These are phyloP conservation scores for Montipora cactus DNA, from an alignment of 64 coral and sea anemone species.

Conservation along the genomic window DNA sequence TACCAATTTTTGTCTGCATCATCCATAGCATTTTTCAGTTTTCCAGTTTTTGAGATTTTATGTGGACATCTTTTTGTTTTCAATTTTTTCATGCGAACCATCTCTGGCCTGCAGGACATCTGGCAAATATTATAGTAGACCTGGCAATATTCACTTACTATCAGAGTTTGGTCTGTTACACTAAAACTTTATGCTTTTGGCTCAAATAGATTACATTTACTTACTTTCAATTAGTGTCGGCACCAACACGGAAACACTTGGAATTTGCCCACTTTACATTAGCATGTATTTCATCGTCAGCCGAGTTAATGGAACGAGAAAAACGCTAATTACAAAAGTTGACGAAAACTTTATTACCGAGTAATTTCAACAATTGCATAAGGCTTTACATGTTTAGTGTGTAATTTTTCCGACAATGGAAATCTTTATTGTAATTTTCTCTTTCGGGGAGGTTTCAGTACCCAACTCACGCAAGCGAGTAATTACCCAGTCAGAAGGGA, in stretches of 20 bases:
- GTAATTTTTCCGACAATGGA: neutral
- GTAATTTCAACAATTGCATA: conserved; percentile 11
- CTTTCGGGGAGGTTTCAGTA: neutral
- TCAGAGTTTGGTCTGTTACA: neutral
- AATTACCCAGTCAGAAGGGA: neutral
- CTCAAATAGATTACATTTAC: conserved; percentile 19
- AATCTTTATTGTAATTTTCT: neutral
- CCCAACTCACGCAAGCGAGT: neutral
- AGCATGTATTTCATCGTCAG: conserved; percentile 44
- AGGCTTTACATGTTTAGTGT: neutral
- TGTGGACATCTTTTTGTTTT: neutral
- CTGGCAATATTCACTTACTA: neutral
- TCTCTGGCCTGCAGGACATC: neutral
- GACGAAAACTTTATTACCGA: conserved; percentile 3
- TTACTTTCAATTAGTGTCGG: conserved; percentile 56
- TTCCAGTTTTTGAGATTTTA: neutral
- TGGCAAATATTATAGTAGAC: neutral
- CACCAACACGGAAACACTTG: conserved; percentile 32
- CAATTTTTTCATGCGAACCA: no score
- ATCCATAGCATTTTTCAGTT: neutral
- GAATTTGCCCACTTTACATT: conserved; percentile 18
- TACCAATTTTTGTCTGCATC: neutral
- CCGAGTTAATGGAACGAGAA: neutral
- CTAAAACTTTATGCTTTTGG: neutral
- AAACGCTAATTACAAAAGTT: neutral